Percentiles rank a stretch among this genome's conserved stretches.
Evolutionary conservation across 1,140 invertebrate species (phyloP).

Genomic region (Bombus haemorrhoidalis): DNA sequence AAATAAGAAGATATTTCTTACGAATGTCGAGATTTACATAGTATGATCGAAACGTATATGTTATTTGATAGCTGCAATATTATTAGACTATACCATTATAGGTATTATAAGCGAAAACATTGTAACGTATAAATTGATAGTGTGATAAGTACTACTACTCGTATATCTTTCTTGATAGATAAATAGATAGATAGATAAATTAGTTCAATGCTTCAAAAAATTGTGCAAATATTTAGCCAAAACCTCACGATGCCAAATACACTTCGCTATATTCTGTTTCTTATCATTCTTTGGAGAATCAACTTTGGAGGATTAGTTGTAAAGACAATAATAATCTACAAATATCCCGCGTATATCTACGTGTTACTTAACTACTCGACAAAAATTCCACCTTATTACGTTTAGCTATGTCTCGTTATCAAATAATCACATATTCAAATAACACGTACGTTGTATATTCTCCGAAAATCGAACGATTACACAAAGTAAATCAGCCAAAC

Average conservation of each 20-base stretch:
- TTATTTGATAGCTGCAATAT: too few species aligned
- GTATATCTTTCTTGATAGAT: too few species aligned
- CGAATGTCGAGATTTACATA: not conserved
- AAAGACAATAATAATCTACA: not conserved
- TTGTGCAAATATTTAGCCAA: not conserved
- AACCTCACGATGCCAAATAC: too few species aligned
- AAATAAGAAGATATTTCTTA: not conserved
- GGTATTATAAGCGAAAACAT: too few species aligned
- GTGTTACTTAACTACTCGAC: not conserved
- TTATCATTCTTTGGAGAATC: not conserved
- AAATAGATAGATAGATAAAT: not conserved
- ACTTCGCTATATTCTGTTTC: not conserved
- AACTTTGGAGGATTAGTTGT: not conserved
- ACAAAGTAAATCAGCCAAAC: not conserved
- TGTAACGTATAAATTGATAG: too few species aligned
- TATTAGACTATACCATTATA: too few species aligned
- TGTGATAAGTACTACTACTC: too few species aligned
- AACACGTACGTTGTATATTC: not conserved
- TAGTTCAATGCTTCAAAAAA: not conserved
- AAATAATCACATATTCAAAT: not conserved
- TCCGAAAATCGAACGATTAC: not conserved
- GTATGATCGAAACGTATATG: too few species aligned
- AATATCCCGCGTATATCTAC: not conserved
- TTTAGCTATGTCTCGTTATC: not conserved
- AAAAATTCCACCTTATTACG: not conserved